Percentiles rank a stretch among this genome's conserved stretches.
Conservation (phyloP, 1,140 invertebrate genomes). For the Sminthurinus signatus region DNA sequence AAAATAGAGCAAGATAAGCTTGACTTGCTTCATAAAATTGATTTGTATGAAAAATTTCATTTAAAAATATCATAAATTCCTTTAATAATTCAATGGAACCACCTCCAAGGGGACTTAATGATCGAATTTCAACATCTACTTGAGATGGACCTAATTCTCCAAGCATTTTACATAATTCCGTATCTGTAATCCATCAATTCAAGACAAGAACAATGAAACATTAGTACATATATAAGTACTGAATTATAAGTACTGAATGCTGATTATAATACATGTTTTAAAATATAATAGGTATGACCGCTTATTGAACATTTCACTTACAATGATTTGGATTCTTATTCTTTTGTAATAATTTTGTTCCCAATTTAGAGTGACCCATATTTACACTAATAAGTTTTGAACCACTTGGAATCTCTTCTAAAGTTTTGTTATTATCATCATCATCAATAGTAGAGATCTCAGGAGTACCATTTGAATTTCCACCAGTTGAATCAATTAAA, state of each 20-base stretch:
- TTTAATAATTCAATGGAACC: constrained; percentile 62
- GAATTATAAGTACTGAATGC: neutral
- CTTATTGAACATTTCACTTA: too few relatives aligned
- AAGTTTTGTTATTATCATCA: neutral
- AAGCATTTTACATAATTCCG: constrained; percentile 61
- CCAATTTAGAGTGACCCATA: neutral
- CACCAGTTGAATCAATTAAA: neutral
- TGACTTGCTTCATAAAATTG: constrained; percentile 86
- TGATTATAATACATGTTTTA: too few relatives aligned
- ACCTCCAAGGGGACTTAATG: constrained; percentile 62
- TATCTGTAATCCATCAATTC: constrained; percentile 34
- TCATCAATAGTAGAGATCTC: too few relatives aligned
- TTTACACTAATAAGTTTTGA: neutral
- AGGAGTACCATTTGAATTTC: too few relatives aligned
- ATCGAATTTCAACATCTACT: constrained; percentile 84
- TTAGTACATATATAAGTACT: neutral
- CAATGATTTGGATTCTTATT: constrained; percentile 1
- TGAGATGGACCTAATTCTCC: constrained; percentile 74
- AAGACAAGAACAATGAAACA: neutral
- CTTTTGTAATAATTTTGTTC: neutral
- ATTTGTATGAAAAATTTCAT: constrained; percentile 64
- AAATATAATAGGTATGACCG: too few relatives aligned
- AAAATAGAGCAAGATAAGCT: constrained; percentile 82
- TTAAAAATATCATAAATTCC: constrained; percentile 72
- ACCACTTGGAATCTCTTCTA: neutral